A percentile compares a stretch with the other conserved stretches of the same genome.
phyloP scores from a whole-genome alignment of 2,113 vertebrate species.

The Semnopithecus entellus region DNA sequence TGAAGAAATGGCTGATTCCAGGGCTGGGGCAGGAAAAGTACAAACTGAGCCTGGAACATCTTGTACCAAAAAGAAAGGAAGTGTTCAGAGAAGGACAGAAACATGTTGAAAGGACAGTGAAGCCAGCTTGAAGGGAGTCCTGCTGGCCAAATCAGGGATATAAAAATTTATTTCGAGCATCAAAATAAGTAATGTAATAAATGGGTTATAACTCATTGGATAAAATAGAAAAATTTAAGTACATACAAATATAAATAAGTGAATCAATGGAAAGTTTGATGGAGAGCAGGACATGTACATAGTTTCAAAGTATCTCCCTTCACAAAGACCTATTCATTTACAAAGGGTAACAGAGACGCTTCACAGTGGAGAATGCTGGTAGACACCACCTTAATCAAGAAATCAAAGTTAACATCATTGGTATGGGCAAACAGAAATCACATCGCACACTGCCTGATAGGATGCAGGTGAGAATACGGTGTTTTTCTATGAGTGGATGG shows the following conservation, averaged over 20 bases:
- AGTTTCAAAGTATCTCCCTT: not conserved
- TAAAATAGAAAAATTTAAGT: not conserved
- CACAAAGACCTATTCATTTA: not conserved
- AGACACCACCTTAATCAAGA: not conserved
- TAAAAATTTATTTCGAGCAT: not conserved
- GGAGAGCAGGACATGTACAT: not conserved
- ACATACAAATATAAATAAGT: not conserved
- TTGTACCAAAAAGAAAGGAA: not conserved
- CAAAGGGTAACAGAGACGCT: not conserved
- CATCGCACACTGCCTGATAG: accelerated
- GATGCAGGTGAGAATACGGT: not conserved
- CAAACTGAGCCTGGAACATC: not conserved
- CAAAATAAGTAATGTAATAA: not conserved
- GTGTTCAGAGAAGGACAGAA: not conserved
- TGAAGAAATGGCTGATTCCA: not conserved
- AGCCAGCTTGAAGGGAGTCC: not conserved
- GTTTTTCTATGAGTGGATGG: not conserved
- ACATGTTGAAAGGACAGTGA: not conserved
- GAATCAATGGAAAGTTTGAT: not conserved
- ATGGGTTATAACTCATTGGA: not conserved
- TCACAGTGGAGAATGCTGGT: not conserved
- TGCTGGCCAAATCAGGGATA: not conserved
- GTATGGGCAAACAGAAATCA: not conserved
- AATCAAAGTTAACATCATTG: not conserved
- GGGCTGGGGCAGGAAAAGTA: not conserved